Evolutionary conservation across 2,888 invertebrate genomes (phyloP), one percentile per base, ranked within the genome.

Genomic region (Ariolimax columbianus): DNA sequence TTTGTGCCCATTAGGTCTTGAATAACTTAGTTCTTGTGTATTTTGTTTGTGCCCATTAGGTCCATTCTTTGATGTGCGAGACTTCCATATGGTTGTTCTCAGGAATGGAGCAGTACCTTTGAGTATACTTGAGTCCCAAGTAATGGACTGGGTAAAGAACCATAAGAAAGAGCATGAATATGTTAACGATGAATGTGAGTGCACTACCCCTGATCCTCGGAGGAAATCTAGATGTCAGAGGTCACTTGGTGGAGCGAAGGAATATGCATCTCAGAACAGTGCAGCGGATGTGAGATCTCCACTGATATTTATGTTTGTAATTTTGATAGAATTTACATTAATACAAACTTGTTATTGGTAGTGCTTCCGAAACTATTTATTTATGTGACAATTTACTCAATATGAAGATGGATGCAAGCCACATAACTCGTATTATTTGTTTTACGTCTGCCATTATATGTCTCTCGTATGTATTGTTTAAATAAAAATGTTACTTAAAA

Each of bases 41-140:
- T 19, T 72, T 40, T 51, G 14, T 43, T 33, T 77, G 26, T 73
- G 3, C n/a, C 23, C 36, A n/a, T 17, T 87, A 91, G 91, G 91
- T 30, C 86, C 89, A 3, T 83, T 88, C 33, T 94, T 94, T 86
- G 91, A 93, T 86, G 85, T 93, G 33, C 89, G 90, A 73, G 91
- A 92, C 23, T 94, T 94, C 88, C 94, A 94, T 86, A 89, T 92
- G 17, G 90, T 91, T n/a, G 88, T 94, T 30, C 87, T 94, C 77
- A 88, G 89, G 75, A 90, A 90, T 19, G 93, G 91, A 11, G 88
- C 91, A 0, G 90, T 91, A 73, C 93, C 94, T 0, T 87, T 94
- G 47, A 87, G 86, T 30, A 85, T 93, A 26, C 86, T 94, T 77
- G 93, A 93, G 73, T 87, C 89, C 6, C 82, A 90, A 36, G 89